A percentile compares a stretch with the other conserved stretches of the same genome.
Conservation (phyloP, 2,113 vertebrate species). For the Hydrochoerus hydrochaeris region DNA sequence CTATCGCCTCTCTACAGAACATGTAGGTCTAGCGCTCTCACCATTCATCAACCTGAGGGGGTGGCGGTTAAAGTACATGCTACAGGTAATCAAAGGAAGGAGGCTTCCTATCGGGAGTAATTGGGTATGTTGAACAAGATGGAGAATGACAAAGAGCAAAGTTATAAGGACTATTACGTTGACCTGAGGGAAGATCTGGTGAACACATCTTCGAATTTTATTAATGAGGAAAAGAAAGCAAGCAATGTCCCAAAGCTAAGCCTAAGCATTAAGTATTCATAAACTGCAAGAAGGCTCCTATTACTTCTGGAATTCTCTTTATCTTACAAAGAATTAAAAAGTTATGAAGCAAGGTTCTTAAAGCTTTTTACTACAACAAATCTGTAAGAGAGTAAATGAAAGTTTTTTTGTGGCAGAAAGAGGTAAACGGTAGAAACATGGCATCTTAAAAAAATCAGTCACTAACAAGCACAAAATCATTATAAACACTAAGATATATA, state of each 20-base stretch:
- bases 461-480: slow-evolving; percentile 41
- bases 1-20: not conserved
- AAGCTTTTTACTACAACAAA: slow-evolving; percentile 44
- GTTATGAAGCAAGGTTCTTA: slow-evolving; percentile 35
- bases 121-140: not conserved
- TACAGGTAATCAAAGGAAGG: not conserved
- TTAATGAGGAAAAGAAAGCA: slow-evolving; percentile 20
- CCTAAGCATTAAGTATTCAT: not conserved
- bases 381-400: not conserved
- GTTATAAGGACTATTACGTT: not conserved
- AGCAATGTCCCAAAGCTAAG: slow-evolving; percentile 26
- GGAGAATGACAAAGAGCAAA: not conserved
- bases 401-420: not conserved
- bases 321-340: slow-evolving; percentile 58
- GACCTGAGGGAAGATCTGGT: not conserved
- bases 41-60: not conserved
- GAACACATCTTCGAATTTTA: slow-evolving; percentile 32
- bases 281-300: not conserved
- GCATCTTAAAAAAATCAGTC: slow-evolving; percentile 34
- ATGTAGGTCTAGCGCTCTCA: not conserved
- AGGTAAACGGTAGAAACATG: not conserved
- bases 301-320: slow-evolving; percentile 36
- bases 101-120: not conserved
- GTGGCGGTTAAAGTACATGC: not conserved
- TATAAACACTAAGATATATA: slow-evolving; percentile 22